Conservation (phyloP, 2,797 vertebrate genomes). For the Eidolon dupreanum region DNA sequence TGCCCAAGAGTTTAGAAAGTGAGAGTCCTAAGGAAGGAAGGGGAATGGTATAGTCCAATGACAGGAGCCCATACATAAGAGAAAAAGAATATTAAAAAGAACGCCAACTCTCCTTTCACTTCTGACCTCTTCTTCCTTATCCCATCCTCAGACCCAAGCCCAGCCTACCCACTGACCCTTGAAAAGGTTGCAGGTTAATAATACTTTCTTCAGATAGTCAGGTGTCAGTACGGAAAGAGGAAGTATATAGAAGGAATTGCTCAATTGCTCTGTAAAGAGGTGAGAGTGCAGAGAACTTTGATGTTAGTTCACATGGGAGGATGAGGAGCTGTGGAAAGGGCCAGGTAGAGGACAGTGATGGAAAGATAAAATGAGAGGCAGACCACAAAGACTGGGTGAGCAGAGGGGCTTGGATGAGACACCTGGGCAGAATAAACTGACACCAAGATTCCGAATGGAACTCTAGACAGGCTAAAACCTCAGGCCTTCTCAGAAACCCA, state of each 20-base stretch:
- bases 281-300: background rate
- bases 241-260: background rate
- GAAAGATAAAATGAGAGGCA: background rate
- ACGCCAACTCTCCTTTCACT: background rate
- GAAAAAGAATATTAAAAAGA: background rate
- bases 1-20: background rate
- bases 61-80: background rate
- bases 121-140: background rate
- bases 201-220: background rate
- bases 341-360: background rate
- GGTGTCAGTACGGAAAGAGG: accelerated
- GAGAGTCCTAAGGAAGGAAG: background rate
- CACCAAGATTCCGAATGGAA: background rate
- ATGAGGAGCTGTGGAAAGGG: background rate
- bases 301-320: accelerated
- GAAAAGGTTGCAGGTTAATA: background rate
- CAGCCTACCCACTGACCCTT: background rate
- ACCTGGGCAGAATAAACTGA: background rate
- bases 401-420: background rate
- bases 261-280: background rate
- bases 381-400: background rate
- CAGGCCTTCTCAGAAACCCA: background rate
- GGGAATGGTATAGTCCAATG: background rate
- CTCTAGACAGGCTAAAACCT: background rate
- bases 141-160: background rate